Conservation (phyloP, 2,797 vertebrate species). For the Acrossocheilus wenchowensis region DNA sequence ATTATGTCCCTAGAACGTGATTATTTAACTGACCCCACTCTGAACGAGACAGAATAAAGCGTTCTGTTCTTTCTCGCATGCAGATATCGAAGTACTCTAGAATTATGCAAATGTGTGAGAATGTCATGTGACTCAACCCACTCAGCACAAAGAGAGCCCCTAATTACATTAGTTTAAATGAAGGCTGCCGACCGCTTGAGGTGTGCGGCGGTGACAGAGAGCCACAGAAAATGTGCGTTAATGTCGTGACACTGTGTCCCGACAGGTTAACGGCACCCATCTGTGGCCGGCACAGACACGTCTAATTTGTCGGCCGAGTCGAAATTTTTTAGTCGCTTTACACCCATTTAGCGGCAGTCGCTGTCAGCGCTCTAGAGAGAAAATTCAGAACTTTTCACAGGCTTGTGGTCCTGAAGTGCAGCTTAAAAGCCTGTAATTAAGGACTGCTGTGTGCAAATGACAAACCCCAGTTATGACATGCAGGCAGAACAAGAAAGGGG, state of each 20-base stretch:
- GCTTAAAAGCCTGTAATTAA: conserved; percentile 68
- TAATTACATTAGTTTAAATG: conserved; percentile 66
- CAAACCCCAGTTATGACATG: conserved; percentile 66
- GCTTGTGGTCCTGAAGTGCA: conserved; percentile 54
- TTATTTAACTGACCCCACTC: conserved; percentile 6
- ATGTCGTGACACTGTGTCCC: conserved; percentile 61
- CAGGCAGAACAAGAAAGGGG: conserved; percentile 60
- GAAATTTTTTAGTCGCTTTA: conserved; percentile 55
- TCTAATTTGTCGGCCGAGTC: conserved; percentile 62
- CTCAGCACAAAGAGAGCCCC: conserved; percentile 57
- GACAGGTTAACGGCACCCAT: conserved; percentile 62
- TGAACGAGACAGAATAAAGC: conserved; percentile 8
- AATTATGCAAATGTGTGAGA: conserved; percentile 60
- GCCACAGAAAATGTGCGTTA: conserved; percentile 50
- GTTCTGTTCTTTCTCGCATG: conserved; percentile 34
- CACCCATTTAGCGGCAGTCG: conserved; percentile 54
- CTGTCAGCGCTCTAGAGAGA: conserved; percentile 58
- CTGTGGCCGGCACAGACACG: conserved; percentile 54
- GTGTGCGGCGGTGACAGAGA: conserved; percentile 50
- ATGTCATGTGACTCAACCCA: conserved; percentile 52
- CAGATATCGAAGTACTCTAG: conserved; percentile 33
- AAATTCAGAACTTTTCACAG: conserved; percentile 58
- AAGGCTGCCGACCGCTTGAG: conserved; percentile 59
- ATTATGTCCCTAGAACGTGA: neutral
- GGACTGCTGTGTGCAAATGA: conserved; percentile 67